Base-by-base conservation (phyloP, 2,113 vertebrate species). In the Falco punctatus region DNA sequence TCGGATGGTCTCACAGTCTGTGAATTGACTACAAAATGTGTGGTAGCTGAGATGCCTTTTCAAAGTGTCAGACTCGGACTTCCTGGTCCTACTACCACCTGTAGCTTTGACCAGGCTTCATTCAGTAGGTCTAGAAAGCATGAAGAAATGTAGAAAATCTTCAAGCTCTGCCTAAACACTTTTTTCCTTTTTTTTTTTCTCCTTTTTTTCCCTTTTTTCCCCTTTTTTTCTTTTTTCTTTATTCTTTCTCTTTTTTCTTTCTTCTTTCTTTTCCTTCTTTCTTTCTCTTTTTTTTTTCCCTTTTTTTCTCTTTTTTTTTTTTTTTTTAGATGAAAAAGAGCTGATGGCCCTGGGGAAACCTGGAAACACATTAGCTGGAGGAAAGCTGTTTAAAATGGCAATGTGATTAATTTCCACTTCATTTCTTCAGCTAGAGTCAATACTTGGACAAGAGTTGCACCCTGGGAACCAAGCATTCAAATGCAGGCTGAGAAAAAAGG, bases 371-470 rank as follows among this genome's bases (percentile, higher is more conserved):
- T 30, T 38, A 55, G 82, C 71, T 74, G 55, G 61, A 81, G 44
- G 32, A 64, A 89, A 48, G 32, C 64, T 57, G 51, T 93, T 93
- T 42, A 33, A 84, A 91, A 94, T 86, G 77, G 75, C 72, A 48
- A 3, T 5, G 44, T 80, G 85, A 77, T 92, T 83, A 51, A 78
- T 95, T 94, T 93, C 67, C 86, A 66, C 64, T 90, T 83, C 16
- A 30, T 93, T 96, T 96, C 65, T 90, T 70, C 52, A 81, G 82
- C 44, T 64, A 6, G 33, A 86, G 75, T 78, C 85, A 82, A 33
- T 78, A 44, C 69, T 28, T 74, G 55, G 52, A 26, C n/a, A 52
- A 67, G 82, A 86, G 55, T 46, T 83, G 33, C 80, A 51, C n/a
- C 55, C 82, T 66, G 79, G 82, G 90, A 96, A 61, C 72, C 26